A percentile compares a stretch with the other conserved stretches of the same genome.
phyloP scores from a whole-genome alignment of 2,888 invertebrate genomes.

The Philereme vetulata region DNA sequence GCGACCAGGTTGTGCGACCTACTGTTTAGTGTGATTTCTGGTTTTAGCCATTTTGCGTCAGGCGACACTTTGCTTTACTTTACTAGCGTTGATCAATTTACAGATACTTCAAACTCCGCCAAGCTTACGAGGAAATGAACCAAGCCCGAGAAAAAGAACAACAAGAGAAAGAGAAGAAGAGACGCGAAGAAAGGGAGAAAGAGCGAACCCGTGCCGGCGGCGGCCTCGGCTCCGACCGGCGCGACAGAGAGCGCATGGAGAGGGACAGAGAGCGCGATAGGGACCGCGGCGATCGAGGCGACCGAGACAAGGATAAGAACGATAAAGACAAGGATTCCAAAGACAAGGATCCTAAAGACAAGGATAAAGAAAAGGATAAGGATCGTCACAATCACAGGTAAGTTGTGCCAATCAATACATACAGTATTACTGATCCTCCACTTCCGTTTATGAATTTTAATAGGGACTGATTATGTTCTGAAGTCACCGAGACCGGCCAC shows the following conservation, averaged over 20 bases:
- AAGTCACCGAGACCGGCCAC: too few relatives aligned
- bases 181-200: constrained; percentile 74
- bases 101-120: constrained; percentile 87
- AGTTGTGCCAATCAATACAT: constrained; percentile 17
- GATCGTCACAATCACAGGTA: constrained; percentile 41
- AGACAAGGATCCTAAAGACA: constrained; percentile 36
- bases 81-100: constrained; percentile 12
- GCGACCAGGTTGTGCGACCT: too few relatives aligned
- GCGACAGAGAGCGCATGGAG: constrained; percentile 75
- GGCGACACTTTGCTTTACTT: background rate
- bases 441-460: too few relatives aligned
- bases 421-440: too few relatives aligned
- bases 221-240: constrained; percentile 70
- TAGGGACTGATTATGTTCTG: too few relatives aligned
- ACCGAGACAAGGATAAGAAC: constrained; percentile 42
- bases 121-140: constrained; percentile 87
- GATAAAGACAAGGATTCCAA: constrained; percentile 24
- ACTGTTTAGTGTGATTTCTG: too few relatives aligned
- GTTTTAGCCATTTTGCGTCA: too few relatives aligned
- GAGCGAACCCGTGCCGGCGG: constrained; percentile 66
- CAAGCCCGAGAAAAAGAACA: constrained; percentile 84
- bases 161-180: constrained; percentile 81
- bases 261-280: constrained; percentile 69
- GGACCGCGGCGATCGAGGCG: constrained; percentile 52
- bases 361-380: constrained; percentile 30